These are phyloP conservation scores for Hylyphantes graminicola DNA, from an alignment of 1,140 invertebrate species.

Conservation along the genomic window DNA sequence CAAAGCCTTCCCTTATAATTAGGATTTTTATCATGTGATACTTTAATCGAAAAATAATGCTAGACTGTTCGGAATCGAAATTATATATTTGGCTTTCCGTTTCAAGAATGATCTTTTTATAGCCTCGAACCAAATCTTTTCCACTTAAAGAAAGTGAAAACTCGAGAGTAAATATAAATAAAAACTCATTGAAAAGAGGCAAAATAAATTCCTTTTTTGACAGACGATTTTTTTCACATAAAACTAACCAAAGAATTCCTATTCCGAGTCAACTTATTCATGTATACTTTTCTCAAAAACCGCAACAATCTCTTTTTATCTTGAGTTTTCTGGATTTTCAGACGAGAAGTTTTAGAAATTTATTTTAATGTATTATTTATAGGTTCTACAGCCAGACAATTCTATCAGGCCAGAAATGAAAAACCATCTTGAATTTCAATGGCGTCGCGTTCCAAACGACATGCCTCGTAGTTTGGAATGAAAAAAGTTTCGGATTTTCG, in stretches of 20 bases:
- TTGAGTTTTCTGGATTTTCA: neutral
- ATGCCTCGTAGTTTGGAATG: slow-evolving; percentile 26
- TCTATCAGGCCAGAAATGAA: slow-evolving; percentile 42
- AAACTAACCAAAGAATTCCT: slow-evolving; percentile 40
- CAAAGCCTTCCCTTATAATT: too few species aligned
- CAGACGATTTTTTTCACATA: slow-evolving; percentile 24
- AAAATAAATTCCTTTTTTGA: slow-evolving; percentile 43
- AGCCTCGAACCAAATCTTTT: slow-evolving; percentile 36
- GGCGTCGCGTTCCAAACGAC: slow-evolving; percentile 30
- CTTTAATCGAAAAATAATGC: neutral
- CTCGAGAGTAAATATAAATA: slow-evolving; percentile 51
- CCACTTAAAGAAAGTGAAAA: slow-evolving; percentile 38
- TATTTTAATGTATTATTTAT: slow-evolving; percentile 59
- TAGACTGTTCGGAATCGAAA: neutral
- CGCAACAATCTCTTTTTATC: slow-evolving; percentile 43
- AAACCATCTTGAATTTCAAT: slow-evolving; percentile 58
- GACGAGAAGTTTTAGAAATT: slow-evolving; percentile 45
- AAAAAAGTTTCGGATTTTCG: slow-evolving; percentile 43
- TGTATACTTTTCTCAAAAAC: slow-evolving; percentile 48
- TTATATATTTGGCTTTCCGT: slow-evolving; percentile 9
- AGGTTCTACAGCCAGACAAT: slow-evolving; percentile 42
- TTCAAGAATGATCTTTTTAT: slow-evolving; percentile 28
- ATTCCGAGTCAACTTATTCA: slow-evolving; percentile 55
- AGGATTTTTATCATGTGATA: neutral
- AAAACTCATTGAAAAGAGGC: slow-evolving; percentile 39